Percentiles rank a stretch among this genome's conserved stretches.
phyloP scores from a whole-genome alignment of 2,797 vertebrate genomes.

The Pelodytes ibericus region DNA sequence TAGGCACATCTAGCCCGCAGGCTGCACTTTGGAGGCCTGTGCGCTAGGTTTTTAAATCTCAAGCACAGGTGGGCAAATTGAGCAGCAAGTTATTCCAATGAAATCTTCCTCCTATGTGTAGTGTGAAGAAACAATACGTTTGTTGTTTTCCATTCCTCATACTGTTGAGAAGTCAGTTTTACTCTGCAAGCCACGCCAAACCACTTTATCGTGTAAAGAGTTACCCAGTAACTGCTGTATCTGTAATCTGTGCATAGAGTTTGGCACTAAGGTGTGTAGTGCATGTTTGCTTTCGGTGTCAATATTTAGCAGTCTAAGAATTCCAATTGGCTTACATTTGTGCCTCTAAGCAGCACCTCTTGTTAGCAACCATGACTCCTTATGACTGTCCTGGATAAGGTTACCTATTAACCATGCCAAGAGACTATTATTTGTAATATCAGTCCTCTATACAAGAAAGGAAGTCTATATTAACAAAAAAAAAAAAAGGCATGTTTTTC shows the following conservation, averaged over 20 bases:
- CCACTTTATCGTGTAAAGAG: neutral
- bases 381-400: neutral
- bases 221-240: conserved; percentile 4
- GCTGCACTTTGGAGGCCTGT: no score
- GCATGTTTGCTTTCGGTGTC: conserved; percentile 38
- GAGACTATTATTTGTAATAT: no score
- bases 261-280: conserved; percentile 21
- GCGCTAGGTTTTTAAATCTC: no score
- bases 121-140: no score
- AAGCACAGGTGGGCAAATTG: no score
- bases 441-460: no score
- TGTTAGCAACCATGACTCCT: conserved; percentile 26
- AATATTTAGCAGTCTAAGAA: conserved; percentile 31
- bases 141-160: neutral
- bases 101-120: no score
- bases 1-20: no score
- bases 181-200: neutral
- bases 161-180: neutral
- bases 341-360: conserved; percentile 7
- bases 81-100: no score
- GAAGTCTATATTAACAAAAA: no score
- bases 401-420: no score
- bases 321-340: conserved; percentile 24
- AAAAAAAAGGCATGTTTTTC: no score
- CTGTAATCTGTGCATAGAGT: neutral